A percentile compares a stretch with the other conserved stretches of the same genome.
phyloP scores from a whole-genome alignment of 2,113 vertebrate species.

The Heterochromis multidens region DNA sequence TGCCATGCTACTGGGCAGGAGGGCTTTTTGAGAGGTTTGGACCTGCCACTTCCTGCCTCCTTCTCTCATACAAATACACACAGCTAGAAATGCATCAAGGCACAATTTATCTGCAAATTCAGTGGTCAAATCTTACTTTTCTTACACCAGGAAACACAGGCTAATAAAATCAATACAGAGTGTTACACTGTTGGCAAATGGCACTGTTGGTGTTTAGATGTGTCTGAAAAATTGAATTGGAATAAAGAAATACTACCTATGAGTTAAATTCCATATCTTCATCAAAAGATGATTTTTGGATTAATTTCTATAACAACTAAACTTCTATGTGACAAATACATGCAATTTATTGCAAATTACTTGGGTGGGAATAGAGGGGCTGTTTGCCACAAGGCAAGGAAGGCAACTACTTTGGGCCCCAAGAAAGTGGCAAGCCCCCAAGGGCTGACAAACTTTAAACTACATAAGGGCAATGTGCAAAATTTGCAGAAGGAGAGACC shows the following conservation, averaged over 20 bases:
- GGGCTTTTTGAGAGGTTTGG: conserved; percentile 42
- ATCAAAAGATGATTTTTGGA: neutral
- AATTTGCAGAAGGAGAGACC: neutral
- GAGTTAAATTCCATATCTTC: neutral
- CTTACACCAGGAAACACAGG: neutral
- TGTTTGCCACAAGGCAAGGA: no score
- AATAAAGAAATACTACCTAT: neutral
- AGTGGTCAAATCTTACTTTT: neutral
- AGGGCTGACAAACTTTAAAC: neutral
- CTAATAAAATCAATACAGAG: neutral
- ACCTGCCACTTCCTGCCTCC: conserved; percentile 43
- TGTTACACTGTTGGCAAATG: neutral
- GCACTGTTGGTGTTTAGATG: neutral
- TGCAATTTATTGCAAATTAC: neutral
- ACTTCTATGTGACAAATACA: neutral
- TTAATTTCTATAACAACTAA: neutral
- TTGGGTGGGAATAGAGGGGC: neutral
- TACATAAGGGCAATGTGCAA: neutral
- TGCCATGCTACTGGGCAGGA: conserved; percentile 41
- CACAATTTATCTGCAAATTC: neutral
- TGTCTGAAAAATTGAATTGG: neutral
- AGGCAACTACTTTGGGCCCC: neutral
- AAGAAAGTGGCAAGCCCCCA: neutral
- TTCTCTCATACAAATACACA: neutral
- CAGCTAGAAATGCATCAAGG: neutral